These are phyloP conservation scores for Orchesellides sinensis DNA, from an alignment of 2,888 invertebrate species.

Conservation along the genomic window DNA sequence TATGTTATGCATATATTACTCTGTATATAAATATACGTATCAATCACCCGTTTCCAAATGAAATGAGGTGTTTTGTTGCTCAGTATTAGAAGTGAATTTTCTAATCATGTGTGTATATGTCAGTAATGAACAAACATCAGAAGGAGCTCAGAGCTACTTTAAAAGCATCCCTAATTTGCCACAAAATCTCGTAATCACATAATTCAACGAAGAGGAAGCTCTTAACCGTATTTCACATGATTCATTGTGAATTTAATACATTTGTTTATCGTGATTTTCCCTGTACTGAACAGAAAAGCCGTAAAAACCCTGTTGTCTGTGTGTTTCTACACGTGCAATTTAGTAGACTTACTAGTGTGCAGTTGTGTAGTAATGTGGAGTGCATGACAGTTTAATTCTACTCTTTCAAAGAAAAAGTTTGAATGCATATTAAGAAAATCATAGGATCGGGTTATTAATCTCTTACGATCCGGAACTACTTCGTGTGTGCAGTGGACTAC, in stretches of 20 bases:
- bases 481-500: constrained; percentile 44
- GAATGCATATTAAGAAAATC: constrained; percentile 35
- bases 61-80: constrained; percentile 5
- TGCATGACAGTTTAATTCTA: constrained; percentile 52
- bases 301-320: background rate
- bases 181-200: constrained; percentile 53
- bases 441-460: constrained; percentile 64
- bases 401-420: constrained; percentile 12
- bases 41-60: constrained; percentile 31
- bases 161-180: constrained; percentile 59
- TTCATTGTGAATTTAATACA: background rate
- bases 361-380: background rate
- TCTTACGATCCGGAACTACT: constrained; percentile 62
- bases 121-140: constrained; percentile 19
- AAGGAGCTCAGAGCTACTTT: background rate
- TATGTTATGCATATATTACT: too few species aligned
- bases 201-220: constrained; percentile 10
- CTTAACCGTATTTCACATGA: constrained; percentile 18
- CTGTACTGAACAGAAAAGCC: too few species aligned
- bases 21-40: constrained; percentile 3
- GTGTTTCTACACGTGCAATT: background rate
- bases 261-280: constrained; percentile 26
- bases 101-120: constrained; percentile 16
- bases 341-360: background rate
- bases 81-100: constrained; percentile 31